Percentiles rank a stretch among this genome's conserved stretches.
Conservation (phyloP, 2,888 invertebrate genomes). For the Calameuta pallipes region DNA sequence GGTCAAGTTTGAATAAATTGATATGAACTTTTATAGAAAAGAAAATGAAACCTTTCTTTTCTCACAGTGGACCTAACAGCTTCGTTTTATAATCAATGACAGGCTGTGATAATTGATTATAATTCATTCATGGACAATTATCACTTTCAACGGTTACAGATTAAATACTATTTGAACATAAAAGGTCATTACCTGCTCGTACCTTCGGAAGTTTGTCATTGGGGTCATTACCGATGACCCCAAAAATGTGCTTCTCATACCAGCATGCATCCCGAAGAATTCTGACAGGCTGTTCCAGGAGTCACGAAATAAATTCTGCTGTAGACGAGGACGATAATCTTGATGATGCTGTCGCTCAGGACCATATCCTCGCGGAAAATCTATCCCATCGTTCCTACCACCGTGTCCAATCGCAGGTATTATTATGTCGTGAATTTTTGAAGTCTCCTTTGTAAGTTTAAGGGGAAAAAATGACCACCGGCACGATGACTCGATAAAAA, state of each 20-base stretch:
- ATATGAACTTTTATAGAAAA: background rate
- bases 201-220: conserved; percentile 38
- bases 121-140: background rate
- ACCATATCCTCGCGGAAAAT: conserved; percentile 6
- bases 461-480: too few relatives aligned
- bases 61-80: background rate
- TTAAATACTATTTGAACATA: background rate
- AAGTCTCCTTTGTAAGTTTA: too few relatives aligned
- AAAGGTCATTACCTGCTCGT: conserved; percentile 38
- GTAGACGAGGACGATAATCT: background rate
- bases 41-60: background rate
- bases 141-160: background rate
- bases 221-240: conserved; percentile 39
- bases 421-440: conserved; percentile 17
- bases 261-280: conserved; percentile 50
- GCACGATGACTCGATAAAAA: background rate
- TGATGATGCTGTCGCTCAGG: background rate
- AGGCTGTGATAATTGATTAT: background rate
- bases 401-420: conserved; percentile 6
- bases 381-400: conserved; percentile 17
- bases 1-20: background rate
- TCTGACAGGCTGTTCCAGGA: conserved; percentile 1
- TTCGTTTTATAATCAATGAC: background rate
- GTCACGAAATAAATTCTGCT: conserved; percentile 2
- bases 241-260: conserved; percentile 56